Percentiles rank a stretch among this genome's conserved stretches.
These are phyloP conservation scores for Tetranychus piercei DNA, from an alignment of 2,888 invertebrate species.

Conservation along the genomic window DNA sequence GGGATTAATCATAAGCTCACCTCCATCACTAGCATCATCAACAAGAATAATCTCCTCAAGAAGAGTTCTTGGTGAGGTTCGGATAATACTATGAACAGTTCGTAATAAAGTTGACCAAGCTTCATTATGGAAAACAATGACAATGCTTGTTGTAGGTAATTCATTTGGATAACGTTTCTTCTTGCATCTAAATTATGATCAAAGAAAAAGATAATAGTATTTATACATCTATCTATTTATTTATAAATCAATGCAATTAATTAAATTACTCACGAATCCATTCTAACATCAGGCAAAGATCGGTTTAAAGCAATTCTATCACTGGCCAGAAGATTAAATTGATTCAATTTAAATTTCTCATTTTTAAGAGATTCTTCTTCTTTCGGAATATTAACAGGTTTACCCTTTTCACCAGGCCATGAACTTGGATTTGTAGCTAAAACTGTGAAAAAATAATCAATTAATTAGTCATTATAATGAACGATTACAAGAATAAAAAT, in stretches of 20 bases:
- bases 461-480: conserved; percentile 8
- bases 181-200: conserved; percentile 47
- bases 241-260: not conserved
- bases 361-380: conserved; percentile 71
- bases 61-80: conserved; percentile 67
- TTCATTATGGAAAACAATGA: conserved; percentile 98
- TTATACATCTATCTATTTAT: too few relatives aligned
- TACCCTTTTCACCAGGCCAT: conserved; percentile 74
- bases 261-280: conserved; percentile 54
- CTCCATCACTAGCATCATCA: conserved; percentile 85
- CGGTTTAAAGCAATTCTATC: conserved; percentile 93
- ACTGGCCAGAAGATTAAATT: conserved; percentile 92
- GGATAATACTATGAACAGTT: conserved; percentile 91
- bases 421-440: conserved; percentile 24
- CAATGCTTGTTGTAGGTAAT: conserved; percentile 81
- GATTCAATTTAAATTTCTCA: conserved; percentile 91
- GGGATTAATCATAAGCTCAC: not conserved
- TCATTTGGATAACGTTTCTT: conserved; percentile 54
- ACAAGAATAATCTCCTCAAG: conserved; percentile 88
- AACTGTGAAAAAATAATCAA: not conserved
- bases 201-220: conserved; percentile 19
- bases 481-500: not conserved
- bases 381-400: conserved; percentile 67
- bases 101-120: conserved; percentile 90
- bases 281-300: conserved; percentile 76